These are phyloP conservation scores for Camponotus vicinus DNA, from an alignment of 1,140 invertebrate genomes.

Conservation along the genomic window DNA sequence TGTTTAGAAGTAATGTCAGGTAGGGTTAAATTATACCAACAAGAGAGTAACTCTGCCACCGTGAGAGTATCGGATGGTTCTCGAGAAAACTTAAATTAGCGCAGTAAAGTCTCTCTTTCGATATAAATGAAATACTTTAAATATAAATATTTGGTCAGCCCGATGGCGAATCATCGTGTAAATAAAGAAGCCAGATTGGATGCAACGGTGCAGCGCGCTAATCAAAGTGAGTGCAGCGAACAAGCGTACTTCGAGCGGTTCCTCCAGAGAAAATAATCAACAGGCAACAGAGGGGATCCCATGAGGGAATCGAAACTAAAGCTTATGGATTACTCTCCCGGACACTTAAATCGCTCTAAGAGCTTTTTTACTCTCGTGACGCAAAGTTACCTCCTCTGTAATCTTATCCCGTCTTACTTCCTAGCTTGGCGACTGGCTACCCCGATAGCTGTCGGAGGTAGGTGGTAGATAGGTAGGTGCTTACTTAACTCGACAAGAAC, in stretches of 20 bases:
- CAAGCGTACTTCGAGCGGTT: constrained; percentile 10
- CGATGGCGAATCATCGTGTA: constrained; percentile 13
- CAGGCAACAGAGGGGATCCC: constrained; percentile 45
- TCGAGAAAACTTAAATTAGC: constrained; percentile 1
- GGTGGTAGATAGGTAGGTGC: constrained; percentile 18
- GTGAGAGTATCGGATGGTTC: too few species aligned
- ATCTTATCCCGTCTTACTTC: constrained; percentile 59
- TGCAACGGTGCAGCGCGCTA: constrained; percentile 34
- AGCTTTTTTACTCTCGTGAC: constrained; percentile 54
- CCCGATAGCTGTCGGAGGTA: constrained; percentile 11
- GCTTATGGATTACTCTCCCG: constrained; percentile 60
- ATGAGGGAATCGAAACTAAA: constrained; percentile 58
- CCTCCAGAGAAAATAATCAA: constrained; percentile 56
- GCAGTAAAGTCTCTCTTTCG: not conserved
- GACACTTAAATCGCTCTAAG: constrained; percentile 59
- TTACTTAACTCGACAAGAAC: constrained; percentile 55
- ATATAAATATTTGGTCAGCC: constrained; percentile 9
- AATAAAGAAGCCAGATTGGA: constrained; percentile 43
- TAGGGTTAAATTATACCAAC: constrained; percentile 14
- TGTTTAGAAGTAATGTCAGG: constrained; percentile 30
- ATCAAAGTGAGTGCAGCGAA: constrained; percentile 57
- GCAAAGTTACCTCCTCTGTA: constrained; percentile 54
- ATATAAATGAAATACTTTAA: not conserved
- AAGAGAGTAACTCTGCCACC: constrained; percentile 2
- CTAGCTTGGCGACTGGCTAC: constrained; percentile 34